These are phyloP conservation scores for Caenorhabditis imperialis DNA, from an alignment of 2,888 invertebrate species.

Conservation along the genomic window DNA sequence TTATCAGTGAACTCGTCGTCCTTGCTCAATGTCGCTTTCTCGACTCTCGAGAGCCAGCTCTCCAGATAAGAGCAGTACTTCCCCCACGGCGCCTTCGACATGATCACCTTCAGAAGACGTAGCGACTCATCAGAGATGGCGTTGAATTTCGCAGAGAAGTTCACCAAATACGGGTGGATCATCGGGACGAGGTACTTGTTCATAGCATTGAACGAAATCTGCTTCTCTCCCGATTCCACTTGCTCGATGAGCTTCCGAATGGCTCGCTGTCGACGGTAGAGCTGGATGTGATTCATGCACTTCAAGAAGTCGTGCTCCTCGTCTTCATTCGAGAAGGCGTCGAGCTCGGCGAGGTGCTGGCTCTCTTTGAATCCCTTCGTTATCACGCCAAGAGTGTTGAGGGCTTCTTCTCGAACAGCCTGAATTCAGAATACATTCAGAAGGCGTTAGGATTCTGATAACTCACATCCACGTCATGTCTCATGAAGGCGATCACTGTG, in stretches of 20 bases:
- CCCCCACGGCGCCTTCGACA: constrained; percentile 63
- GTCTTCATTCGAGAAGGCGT: constrained; percentile 60
- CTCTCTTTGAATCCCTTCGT: constrained; percentile 76
- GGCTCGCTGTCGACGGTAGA: constrained; percentile 89
- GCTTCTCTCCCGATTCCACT: constrained; percentile 74
- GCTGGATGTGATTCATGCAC: constrained; percentile 80
- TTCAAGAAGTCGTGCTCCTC: constrained; percentile 90
- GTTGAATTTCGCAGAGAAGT: constrained; percentile 84
- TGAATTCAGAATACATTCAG: too few relatives aligned
- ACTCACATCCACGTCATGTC: constrained; percentile 41
- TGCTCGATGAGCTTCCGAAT: constrained; percentile 82
- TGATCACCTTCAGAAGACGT: constrained; percentile 51
- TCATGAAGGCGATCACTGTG: constrained; percentile 42
- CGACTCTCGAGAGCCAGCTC: constrained; percentile 86
- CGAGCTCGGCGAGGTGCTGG: constrained; percentile 77
- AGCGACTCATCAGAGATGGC: constrained; percentile 58
- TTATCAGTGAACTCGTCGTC: constrained; percentile 84
- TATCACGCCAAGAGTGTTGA: constrained; percentile 86
- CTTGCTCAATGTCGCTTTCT: constrained; percentile 76
- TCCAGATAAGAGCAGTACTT: constrained; percentile 86
- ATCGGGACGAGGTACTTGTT: constrained; percentile 90
- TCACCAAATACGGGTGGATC: constrained; percentile 86
- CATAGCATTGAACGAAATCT: constrained; percentile 48
- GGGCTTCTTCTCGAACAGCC: constrained; percentile 86
- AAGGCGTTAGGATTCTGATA: too few relatives aligned